A percentile compares a stretch with the other conserved stretches of the same genome.
phyloP scores from a whole-genome alignment of 2,113 vertebrate genomes.

The Salvelinus fontinalis region DNA sequence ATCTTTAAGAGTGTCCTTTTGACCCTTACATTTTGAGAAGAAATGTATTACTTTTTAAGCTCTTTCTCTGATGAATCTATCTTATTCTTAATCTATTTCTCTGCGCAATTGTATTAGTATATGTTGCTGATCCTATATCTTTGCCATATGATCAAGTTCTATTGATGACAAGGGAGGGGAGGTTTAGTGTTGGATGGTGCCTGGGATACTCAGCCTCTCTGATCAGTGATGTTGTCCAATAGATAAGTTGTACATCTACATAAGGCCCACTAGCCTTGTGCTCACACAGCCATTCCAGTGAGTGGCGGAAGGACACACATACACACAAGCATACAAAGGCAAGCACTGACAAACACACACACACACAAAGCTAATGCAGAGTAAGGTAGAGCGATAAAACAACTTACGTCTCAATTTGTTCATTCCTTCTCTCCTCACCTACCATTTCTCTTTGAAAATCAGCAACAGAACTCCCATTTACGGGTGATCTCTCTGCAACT shows the following conservation, averaged over 20 bases:
- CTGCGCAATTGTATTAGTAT: too few relatives aligned
- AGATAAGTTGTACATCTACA: constrained; percentile 76
- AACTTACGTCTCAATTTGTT: too few relatives aligned
- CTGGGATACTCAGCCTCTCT: constrained; percentile 62
- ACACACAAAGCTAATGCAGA: background rate
- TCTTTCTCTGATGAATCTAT: too few relatives aligned
- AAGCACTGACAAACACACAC: background rate
- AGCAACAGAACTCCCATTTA: constrained; percentile 45
- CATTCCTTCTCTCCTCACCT: constrained; percentile 17
- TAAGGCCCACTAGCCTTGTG: constrained; percentile 61
- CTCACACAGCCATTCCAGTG: constrained; percentile 52
- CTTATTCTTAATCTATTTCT: too few relatives aligned
- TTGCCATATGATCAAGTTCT: background rate
- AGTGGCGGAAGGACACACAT: constrained; percentile 45
- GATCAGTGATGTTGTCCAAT: constrained; percentile 70
- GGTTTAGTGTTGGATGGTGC: constrained; percentile 9
- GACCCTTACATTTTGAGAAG: too few relatives aligned
- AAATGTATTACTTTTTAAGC: too few relatives aligned
- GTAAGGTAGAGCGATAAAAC: too few relatives aligned
- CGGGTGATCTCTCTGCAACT: constrained; percentile 44
- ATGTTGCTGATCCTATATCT: background rate
- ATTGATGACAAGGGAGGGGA: background rate
- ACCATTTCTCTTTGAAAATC: constrained; percentile 40
- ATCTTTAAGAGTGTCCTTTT: too few relatives aligned
- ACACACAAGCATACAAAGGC: constrained; percentile 20